A percentile compares a stretch with the other conserved stretches of the same genome.
Evolutionary conservation across 2,113 vertebrate species (phyloP).

Genomic region (Labrus mixtus): DNA sequence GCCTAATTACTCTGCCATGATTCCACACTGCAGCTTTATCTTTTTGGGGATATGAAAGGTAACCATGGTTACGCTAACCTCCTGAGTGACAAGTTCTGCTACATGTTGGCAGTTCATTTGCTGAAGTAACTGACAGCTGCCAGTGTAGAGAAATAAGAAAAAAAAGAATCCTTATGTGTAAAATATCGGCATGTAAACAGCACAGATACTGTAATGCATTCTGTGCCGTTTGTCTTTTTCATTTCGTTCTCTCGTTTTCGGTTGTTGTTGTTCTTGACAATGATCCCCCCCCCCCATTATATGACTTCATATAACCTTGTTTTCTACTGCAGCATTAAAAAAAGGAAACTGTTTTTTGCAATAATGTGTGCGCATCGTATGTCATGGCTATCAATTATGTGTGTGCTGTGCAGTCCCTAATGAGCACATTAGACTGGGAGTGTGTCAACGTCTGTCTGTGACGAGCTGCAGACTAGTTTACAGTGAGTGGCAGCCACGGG

Average conservation of each 20-base stretch:
- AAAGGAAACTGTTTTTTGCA: conserved; percentile 93
- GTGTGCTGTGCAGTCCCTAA: conserved; percentile 89
- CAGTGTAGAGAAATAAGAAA: conserved; percentile 84
- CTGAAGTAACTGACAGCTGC: conserved; percentile 99
- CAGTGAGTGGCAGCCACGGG: conserved; percentile 87
- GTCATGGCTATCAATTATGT: conserved; percentile 80
- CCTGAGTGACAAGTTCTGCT: conserved; percentile 93
- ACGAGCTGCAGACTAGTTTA: conserved; percentile 87
- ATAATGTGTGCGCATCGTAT: conserved; percentile 85
- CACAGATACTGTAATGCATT: conserved; percentile 96
- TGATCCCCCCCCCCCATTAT: conserved; percentile 93
- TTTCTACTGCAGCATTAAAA: conserved; percentile 99
- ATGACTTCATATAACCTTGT: conserved; percentile 99
- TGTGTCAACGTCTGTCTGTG: conserved; percentile 90
- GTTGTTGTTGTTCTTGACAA: conserved; percentile 92
- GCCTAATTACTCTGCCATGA: conserved; percentile 97
- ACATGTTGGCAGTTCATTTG: conserved; percentile 98
- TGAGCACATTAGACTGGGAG: conserved; percentile 93
- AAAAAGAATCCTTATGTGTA: conserved; percentile 90
- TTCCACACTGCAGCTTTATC: conserved; percentile 97
- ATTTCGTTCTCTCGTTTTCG: conserved; percentile 77
- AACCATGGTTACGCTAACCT: conserved; percentile 96
- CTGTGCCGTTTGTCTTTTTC: conserved; percentile 87
- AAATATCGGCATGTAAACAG: conserved; percentile 99
- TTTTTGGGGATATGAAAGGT: conserved; percentile 95